phyloP scores from a whole-genome alignment of 30 jellyfish, hydroid and myxozoan species.

The Pelagia noctiluca region DNA sequence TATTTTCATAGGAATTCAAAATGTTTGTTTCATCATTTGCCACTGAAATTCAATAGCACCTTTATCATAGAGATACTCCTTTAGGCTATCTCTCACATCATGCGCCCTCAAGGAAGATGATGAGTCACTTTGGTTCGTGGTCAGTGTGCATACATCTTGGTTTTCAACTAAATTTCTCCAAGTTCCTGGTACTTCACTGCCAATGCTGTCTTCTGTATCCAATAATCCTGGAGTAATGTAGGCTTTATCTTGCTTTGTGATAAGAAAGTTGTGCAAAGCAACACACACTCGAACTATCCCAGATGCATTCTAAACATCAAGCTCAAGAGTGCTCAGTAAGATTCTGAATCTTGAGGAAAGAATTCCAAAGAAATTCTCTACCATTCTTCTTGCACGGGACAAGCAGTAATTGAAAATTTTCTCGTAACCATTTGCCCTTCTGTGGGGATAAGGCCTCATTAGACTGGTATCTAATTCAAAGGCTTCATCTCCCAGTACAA shows the following conservation, averaged over 20 bases:
- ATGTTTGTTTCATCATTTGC: slow-evolving; percentile 13
- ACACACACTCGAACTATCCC: slow-evolving; percentile 13
- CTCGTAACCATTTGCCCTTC: slow-evolving; percentile 16
- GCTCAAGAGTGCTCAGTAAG: neutral
- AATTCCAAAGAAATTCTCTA: slow-evolving; percentile 13
- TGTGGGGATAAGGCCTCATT: too few species aligned
- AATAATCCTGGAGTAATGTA: slow-evolving; percentile 31
- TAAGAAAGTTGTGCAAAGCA: slow-evolving; percentile 33
- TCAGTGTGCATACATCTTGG: too few species aligned
- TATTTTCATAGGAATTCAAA: neutral
- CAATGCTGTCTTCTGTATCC: slow-evolving; percentile 29
- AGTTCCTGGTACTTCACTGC: slow-evolving; percentile 29
- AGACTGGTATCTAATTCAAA: slow-evolving; percentile 1
- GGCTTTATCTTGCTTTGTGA: slow-evolving; percentile 20
- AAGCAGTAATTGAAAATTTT: neutral
- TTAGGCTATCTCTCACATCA: slow-evolving; percentile 33
- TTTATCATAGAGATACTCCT: slow-evolving; percentile 34
- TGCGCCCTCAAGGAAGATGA: slow-evolving; percentile 38
- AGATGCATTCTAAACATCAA: neutral
- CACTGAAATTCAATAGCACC: slow-evolving; percentile 57
- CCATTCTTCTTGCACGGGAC: slow-evolving; percentile 15
- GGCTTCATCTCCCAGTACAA: neutral
- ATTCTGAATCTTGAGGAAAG: slow-evolving; percentile 7
- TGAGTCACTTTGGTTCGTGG: slow-evolving; percentile 8
- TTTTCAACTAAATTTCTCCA: slow-evolving; percentile 21